Percentiles rank a stretch among this genome's conserved stretches.
phyloP scores from a whole-genome alignment of 2,888 invertebrate genomes.

The Ichneumoninae sp. region DNA sequence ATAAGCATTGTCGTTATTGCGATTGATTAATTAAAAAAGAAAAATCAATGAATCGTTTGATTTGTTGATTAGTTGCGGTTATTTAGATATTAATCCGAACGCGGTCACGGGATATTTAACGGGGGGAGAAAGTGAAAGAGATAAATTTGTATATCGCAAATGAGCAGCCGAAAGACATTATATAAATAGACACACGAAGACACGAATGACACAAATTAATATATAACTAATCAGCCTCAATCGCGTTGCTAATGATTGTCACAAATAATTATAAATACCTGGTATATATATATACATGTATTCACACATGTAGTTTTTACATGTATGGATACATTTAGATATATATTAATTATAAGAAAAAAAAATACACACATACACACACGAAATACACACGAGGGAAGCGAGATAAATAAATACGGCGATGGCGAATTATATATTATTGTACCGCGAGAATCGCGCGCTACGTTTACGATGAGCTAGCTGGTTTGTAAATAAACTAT shows the following conservation, averaged over 20 bases:
- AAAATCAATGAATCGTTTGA: constrained; percentile 48
- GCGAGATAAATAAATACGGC: constrained; percentile 61
- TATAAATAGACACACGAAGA: constrained; percentile 42
- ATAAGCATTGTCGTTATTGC: constrained; percentile 55
- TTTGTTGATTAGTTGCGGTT: constrained; percentile 48
- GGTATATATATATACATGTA: constrained; percentile 51
- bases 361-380: constrained; percentile 19
- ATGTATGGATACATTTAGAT: constrained; percentile 48
- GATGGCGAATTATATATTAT: constrained; percentile 75
- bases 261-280: constrained; percentile 68
- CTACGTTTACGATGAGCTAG: constrained; percentile 82
- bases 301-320: constrained; percentile 63
- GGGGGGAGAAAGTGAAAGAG: constrained; percentile 27
- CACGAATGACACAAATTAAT: constrained; percentile 65
- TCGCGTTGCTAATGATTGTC: constrained; percentile 74
- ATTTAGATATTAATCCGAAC: constrained; percentile 30
- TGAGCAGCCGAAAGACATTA: constrained; percentile 15
- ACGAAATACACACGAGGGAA: constrained; percentile 42
- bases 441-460: constrained; percentile 79
- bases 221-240: constrained; percentile 66
- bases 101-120: constrained; percentile 17
- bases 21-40: constrained; percentile 48
- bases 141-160: constrained; percentile 27
- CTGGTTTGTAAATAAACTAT: constrained; percentile 84
- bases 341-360: constrained; percentile 43